phyloP scores from a whole-genome alignment of 37 sponge, comb jelly and placozoan species.

The Tethya wilhelma region DNA sequence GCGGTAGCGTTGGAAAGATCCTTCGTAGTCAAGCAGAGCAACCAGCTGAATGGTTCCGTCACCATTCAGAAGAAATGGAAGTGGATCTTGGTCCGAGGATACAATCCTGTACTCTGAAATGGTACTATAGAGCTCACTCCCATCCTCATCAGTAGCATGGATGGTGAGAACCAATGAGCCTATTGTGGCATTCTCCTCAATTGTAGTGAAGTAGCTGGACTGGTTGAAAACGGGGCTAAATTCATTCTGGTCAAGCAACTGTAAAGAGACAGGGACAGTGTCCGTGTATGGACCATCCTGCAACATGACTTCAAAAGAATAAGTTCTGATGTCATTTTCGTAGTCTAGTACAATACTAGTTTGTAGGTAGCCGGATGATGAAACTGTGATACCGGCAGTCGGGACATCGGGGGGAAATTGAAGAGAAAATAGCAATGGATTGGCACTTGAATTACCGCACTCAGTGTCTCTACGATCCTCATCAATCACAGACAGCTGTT shows the following conservation, averaged over 20 bases:
- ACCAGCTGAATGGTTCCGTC: conserved; percentile 30
- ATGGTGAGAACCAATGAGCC: conserved; percentile 18
- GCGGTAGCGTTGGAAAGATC: neutral
- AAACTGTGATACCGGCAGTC: neutral
- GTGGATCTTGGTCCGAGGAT: neutral
- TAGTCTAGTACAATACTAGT: conserved; percentile 21
- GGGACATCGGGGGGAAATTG: neutral
- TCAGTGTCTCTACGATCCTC: conserved; percentile 13
- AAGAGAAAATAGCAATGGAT: neutral
- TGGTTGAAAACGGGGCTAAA: conserved; percentile 38
- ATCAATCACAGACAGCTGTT: neutral
- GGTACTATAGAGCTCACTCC: conserved; percentile 32
- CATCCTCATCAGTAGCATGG: conserved; percentile 50
- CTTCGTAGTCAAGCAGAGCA: conserved; percentile 53
- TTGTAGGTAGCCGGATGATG: conserved; percentile 8
- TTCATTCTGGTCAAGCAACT: conserved; percentile 52
- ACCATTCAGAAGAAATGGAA: conserved; percentile 37
- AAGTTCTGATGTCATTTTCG: conserved; percentile 6
- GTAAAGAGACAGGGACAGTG: neutral
- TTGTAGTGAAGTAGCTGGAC: neutral
- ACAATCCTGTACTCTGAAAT: conserved; percentile 17
- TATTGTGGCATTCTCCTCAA: conserved; percentile 15
- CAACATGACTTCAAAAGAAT: conserved; percentile 3
- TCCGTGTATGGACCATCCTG: conserved; percentile 11
- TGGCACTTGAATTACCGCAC: neutral